Evolutionary conservation across 2,888 invertebrate species (phyloP), one percentile per base, ranked within the genome.

Genomic region (Scotopteryx bipunctaria): DNA sequence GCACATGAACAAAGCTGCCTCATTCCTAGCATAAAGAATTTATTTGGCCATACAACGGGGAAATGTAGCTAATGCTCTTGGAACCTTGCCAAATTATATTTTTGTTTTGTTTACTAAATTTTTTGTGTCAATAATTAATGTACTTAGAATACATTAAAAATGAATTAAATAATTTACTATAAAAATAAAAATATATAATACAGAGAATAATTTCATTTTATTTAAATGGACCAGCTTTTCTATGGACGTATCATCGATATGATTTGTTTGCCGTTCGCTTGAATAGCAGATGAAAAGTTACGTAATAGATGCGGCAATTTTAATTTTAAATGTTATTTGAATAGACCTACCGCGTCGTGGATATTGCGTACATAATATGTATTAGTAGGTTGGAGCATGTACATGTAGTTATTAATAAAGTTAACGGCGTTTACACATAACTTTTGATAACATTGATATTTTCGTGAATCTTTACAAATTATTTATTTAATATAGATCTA

Each of bases 181-280:
- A 1, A 3, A 25, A 25, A 25, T 25, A 3, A 2, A n/a, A 25
- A 2, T 9, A 9, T 9, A n/a, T 25, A 9, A n/a, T 6, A 25
- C 11, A 4, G 11, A 3, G 11, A 2, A n/a, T n/a, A n/a, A n/a
- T n/a, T n/a, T n/a, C n/a, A n/a, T n/a, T n/a, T n/a, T 23, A 8
- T 23, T 23, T 11, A 0, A 47, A 25, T 36, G 25, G 15, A 17
- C 37, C 15, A 38, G 47, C 32, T 38, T 33, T 13, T 3, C 0
- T 25, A 27, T 2, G 6, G 2, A 5, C 46, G 11, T 33, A 38
- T 40, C 47, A 58, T 60, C 57, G 50, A 53, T 62, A 52, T 64
- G 59, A 69, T 69, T 69, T 66, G 55, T 63, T 61, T 57, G 57
- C 35, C 43, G 48, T 63, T 53, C 48, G 48, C 48, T 49, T 44